Conservation (phyloP, 2,113 vertebrate genomes). For the Garra rufa region DNA sequence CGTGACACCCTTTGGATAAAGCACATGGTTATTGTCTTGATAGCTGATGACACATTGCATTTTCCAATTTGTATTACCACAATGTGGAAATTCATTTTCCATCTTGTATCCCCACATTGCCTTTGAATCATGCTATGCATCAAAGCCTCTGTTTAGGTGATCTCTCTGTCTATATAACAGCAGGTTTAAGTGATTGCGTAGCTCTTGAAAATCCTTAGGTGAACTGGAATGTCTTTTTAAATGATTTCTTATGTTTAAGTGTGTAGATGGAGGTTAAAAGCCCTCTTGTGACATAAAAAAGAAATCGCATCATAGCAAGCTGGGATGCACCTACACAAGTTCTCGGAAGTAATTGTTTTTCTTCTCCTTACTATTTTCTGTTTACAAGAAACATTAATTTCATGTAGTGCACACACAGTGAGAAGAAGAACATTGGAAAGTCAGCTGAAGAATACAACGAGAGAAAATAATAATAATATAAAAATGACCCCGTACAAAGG, state of each 20-base stretch:
- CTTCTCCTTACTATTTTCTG: neutral
- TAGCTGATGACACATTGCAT: neutral
- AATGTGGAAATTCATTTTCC: neutral
- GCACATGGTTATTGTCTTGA: neutral
- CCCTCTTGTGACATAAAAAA: neutral
- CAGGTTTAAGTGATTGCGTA: neutral
- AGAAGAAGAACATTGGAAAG: neutral
- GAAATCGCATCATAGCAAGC: neutral
- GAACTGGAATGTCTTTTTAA: neutral
- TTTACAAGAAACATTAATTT: neutral
- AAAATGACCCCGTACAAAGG: too few species aligned
- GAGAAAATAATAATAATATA: too few species aligned
- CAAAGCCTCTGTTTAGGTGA: neutral
- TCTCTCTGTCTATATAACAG: neutral
- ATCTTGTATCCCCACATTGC: neutral
- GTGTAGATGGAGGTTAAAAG: neutral
- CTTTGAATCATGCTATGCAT: neutral
- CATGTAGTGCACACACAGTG: neutral
- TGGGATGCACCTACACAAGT: neutral
- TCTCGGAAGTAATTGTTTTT: neutral
- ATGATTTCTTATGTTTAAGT: neutral
- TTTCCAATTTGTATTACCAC: neutral
- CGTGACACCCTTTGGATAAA: neutral
- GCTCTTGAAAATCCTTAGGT: neutral
- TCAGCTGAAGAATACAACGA: neutral